Evolutionary conservation across 2,113 vertebrate genomes (phyloP).

Genomic region (Ciconia maguari): DNA sequence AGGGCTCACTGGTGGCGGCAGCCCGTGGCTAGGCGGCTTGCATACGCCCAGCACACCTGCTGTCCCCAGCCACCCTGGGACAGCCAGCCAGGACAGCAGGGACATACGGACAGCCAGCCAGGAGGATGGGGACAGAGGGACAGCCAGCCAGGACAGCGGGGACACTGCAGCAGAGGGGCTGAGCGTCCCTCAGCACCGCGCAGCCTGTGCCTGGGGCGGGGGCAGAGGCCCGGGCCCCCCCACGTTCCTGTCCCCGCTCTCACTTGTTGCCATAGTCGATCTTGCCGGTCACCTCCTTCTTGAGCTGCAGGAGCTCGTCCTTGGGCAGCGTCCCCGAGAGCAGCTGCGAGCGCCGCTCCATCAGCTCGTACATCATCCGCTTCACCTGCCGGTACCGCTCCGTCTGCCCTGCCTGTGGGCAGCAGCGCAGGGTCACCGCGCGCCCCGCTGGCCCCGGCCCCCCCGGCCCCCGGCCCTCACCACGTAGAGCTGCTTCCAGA

Average conservation of each 20-base stretch:
- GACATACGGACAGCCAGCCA: neutral
- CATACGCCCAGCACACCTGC: neutral
- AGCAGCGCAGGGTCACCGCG: accelerated
- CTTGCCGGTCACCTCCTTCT: conserved; percentile 61
- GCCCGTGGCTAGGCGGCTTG: no score
- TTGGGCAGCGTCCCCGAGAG: conserved; percentile 57
- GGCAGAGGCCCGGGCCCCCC: no score
- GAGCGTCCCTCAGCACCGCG: accelerated
- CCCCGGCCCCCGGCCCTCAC: neutral
- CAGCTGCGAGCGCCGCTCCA: conserved; percentile 61
- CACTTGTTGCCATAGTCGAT: conserved; percentile 69
- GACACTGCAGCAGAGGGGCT: neutral
- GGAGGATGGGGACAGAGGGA: neutral
- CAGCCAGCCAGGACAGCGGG: neutral
- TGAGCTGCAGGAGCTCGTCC: conserved; percentile 54
- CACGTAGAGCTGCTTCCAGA: conserved; percentile 67
- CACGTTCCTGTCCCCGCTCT: accelerated
- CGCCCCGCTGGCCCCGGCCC: accelerated
- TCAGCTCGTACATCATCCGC: conserved; percentile 59
- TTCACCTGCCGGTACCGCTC: conserved; percentile 29
- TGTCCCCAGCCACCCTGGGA: neutral
- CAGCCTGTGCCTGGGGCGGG: neutral
- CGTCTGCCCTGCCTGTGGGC: neutral
- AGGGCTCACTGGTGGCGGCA: accelerated
- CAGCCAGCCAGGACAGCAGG: neutral